Percentiles rank a stretch among this genome's conserved stretches.
Evolutionary conservation across 2,113 vertebrate genomes (phyloP).

Genomic region (Sinocyclocheilus rhinocerous): DNA sequence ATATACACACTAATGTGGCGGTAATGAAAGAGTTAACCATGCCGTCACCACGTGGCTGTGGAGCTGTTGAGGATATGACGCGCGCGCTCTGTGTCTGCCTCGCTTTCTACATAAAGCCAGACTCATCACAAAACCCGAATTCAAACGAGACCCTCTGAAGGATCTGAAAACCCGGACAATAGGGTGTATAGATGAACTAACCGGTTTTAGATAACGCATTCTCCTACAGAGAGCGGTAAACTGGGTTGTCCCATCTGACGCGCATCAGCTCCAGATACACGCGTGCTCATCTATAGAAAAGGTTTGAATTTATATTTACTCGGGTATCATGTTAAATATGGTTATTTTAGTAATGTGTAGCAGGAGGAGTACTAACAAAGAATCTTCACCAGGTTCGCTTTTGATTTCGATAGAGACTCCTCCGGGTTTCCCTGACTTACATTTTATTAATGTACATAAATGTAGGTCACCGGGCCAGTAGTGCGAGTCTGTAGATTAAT

Average conservation of each 20-base stretch:
- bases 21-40: conserved; percentile 40
- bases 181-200: not conserved
- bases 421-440: not conserved
- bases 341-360: not conserved
- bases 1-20: too few relatives aligned
- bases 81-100: conserved; percentile 56
- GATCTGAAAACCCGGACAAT: not conserved
- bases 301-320: conserved; percentile 57
- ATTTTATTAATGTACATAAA: conserved; percentile 50
- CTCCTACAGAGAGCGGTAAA: not conserved
- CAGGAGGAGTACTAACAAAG: not conserved
- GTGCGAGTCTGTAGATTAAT: not conserved
- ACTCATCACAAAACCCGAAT: conserved; percentile 2
- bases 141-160: not conserved
- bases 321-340: not conserved
- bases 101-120: conserved; percentile 61
- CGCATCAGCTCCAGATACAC: conserved; percentile 16
- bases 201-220: not conserved
- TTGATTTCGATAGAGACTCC: not conserved
- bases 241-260: not conserved
- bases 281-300: conserved; percentile 56
- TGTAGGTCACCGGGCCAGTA: conserved; percentile 63
- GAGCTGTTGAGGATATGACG: conserved; percentile 68
- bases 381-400: not conserved
- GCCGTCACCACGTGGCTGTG: conserved; percentile 48